Percentiles rank a stretch among this genome's conserved stretches.
These are phyloP conservation scores for Leucophenga montana DNA, from an alignment of 2,888 invertebrate species.

Conservation along the genomic window DNA sequence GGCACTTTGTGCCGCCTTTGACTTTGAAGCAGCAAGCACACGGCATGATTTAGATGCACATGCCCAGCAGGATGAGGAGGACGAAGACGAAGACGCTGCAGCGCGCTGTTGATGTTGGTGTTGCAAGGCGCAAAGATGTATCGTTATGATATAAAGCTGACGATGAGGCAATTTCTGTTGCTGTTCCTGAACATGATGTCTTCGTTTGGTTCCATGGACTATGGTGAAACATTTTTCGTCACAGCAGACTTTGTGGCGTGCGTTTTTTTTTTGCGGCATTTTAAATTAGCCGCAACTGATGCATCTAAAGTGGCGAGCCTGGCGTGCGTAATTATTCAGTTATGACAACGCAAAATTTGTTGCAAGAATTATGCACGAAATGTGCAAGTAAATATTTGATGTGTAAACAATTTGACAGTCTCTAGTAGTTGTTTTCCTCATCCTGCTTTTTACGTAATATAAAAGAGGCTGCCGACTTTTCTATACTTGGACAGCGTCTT, in stretches of 20 bases:
- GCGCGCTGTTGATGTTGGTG: no score
- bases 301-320: background rate
- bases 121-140: background rate
- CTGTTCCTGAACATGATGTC: background rate
- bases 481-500: no score
- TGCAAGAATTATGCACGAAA: slow-evolving; percentile 2
- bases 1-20: slow-evolving; percentile 11
- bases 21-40: slow-evolving; percentile 3
- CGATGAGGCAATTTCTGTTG: no score
- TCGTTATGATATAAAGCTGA: background rate
- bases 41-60: no score
- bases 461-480: no score
- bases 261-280: background rate
- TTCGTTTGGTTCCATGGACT: background rate
- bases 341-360: slow-evolving; percentile 13
- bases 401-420: background rate
- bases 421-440: no score
- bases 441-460: no score
- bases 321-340: slow-evolving; percentile 13
- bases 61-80: background rate
- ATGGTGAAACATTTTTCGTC: background rate
- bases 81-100: no score
- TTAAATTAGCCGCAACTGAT: slow-evolving; percentile 8
- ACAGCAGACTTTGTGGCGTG: slow-evolving; percentile 8
- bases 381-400: background rate